Evolutionary conservation across 2,797 vertebrate genomes (phyloP), one percentile per base, ranked within the genome.

Genomic region (Geotrypetes seraphini): DNA sequence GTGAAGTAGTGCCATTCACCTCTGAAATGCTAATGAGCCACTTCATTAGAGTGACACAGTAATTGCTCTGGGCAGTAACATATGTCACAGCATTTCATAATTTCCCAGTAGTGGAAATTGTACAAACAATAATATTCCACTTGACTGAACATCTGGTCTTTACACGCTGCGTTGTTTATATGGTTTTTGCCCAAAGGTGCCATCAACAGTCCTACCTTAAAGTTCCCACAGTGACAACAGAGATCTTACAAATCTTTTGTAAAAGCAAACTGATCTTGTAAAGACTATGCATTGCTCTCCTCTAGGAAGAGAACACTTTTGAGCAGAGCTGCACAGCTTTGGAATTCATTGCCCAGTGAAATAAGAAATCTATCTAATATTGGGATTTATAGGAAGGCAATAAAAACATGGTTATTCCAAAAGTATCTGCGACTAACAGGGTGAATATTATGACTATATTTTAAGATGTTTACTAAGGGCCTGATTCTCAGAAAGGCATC

Each of bases 91-190:
- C 35, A 31, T 40, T 68, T 49, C 26, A 27, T 36, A 35, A 60
- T 58, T 52, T 69, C 37, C 42, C 63, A 59, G 71, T 57, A 49
- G 69, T 58, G 65, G 61, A 47, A 48, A 63, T 55, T 56, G 34
- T 31, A 34, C 12, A 42, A 50, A 50, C 63, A 21, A 52, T 61
- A 17, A 33, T 28, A 31, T 38, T 71, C 64, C 60, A 47, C 34
- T 50, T 77, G 70, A 60, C 63, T 51, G 52, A 77, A 71, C 74
- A 79, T 65, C 69, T 75, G 63, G 30, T 22, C 11, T 37, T 47
- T 52, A 29, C 37, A 39, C 19, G 49, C 16, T 47, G 47, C 57
- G 47, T 50, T 50, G 62, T 60, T n/a, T n/a, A n/a, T n/a, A n/a
- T n/a, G n/a, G n/a, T n/a, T n/a, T n/a, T n/a, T 64, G 62, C 63